Conservation (phyloP, 2,113 vertebrate species). For the Candoia aspera region DNA sequence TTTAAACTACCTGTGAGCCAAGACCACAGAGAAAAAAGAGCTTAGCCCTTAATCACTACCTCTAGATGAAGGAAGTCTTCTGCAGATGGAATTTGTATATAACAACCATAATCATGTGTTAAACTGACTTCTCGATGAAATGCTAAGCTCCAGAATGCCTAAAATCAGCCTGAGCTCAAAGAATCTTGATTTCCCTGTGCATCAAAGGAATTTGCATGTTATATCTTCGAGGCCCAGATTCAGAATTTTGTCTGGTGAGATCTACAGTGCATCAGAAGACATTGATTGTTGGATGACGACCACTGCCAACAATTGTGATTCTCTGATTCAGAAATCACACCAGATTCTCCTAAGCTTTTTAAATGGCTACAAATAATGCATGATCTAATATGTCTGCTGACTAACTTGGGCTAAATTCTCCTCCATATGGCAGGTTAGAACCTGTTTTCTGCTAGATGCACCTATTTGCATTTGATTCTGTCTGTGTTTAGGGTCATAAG, state of each 20-base stretch:
- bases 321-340: not conserved
- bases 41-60: no score
- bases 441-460: conserved; percentile 32
- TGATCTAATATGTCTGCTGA: conserved; percentile 40
- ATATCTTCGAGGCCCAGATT: not conserved
- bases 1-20: not conserved
- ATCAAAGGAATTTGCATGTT: not conserved
- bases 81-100: not conserved
- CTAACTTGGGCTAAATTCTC: conserved; percentile 29
- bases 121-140: not conserved
- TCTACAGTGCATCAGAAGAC: not conserved
- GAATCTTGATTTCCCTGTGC: not conserved
- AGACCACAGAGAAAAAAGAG: no score
- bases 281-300: not conserved
- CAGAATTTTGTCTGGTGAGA: not conserved
- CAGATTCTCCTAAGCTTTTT: conserved; percentile 34
- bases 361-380: conserved; percentile 50
- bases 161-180: not conserved
- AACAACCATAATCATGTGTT: not conserved
- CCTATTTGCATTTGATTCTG: conserved; percentile 25
- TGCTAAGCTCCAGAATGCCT: not conserved
- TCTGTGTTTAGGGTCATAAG: conserved; percentile 44
- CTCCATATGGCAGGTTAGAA: conserved; percentile 8
- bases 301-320: conserved; percentile 7
- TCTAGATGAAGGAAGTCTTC: not conserved